Base-by-base conservation (phyloP, 2,113 vertebrate genomes). In the Artemisiospiza belli region DNA sequence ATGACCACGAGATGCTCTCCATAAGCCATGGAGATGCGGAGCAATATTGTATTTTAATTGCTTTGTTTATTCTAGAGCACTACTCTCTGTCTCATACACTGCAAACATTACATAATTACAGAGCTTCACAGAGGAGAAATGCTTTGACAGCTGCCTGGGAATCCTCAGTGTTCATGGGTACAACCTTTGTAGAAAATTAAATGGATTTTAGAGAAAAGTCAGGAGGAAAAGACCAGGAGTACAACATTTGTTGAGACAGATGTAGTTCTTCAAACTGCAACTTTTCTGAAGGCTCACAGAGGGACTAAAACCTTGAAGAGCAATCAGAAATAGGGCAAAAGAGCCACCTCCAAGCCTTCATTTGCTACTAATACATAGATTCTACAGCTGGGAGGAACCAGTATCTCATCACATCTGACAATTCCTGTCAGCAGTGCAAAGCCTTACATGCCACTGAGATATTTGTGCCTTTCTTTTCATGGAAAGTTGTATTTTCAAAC, bases 21-120 rank as follows among this genome's bases (percentile, higher is more conserved):
- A 41, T 5, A 69, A 51, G 39, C 80, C 2, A 1, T 12, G 63
- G 41, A 84, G 58, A 78, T 37, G 66, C 35, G 39, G 37, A 24
- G 31, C 10, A n/a, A 58, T 31, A 19, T 18, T 49, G 27, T n/a
- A 31, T 69, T 61, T 83, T 33, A 43, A 81, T 16, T 37, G 8
- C 16, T 49, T 74, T 31, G 12, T 51, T 84, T 84, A 41, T 47
- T 52, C 67, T 57, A 37, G 1, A 68, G 67, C 30, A 27, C 44
- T 54, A 8, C 30, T 43, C 54, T 35, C 62, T 70, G 57, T 55
- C 67, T 69, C 49, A 52, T 6, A 6, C 1, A 3, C 31, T 61
- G 11, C 8, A 10, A 9, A 18, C 4, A 20, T 37, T 6, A 9
- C 3, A 9, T 3, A 51, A 30, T 3, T 3, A 33, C 21, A 37